Conservation (phyloP, 2,888 invertebrate genomes). For the Deroplatys truncata region DNA sequence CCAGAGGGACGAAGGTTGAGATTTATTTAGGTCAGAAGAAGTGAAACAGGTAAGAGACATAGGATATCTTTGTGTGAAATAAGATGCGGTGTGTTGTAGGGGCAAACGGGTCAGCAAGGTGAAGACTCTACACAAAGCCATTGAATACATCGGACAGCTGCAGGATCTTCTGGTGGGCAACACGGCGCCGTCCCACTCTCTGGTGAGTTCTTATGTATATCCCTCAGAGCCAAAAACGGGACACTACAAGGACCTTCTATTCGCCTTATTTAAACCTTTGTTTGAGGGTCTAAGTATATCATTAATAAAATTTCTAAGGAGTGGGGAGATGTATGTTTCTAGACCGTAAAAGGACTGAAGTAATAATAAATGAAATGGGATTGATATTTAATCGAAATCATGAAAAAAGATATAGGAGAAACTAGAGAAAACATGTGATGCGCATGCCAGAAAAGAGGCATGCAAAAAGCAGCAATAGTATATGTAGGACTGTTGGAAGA, state of each 20-base stretch:
- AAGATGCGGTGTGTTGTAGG: conserved; percentile 38
- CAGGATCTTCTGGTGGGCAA: conserved; percentile 42
- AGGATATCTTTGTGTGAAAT: not conserved
- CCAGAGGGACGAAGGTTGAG: not conserved
- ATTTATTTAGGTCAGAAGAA: not conserved
- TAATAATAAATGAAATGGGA: not conserved
- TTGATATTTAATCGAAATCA: too few species aligned
- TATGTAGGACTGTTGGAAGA: too few species aligned
- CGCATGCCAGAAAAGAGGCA: too few species aligned
- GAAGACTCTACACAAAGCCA: conserved; percentile 58
- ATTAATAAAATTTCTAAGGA: too few species aligned
- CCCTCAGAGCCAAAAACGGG: conserved; percentile 5
- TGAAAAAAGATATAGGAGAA: too few species aligned
- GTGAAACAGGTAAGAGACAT: not conserved
- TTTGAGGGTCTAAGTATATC: too few species aligned
- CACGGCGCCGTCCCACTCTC: not conserved
- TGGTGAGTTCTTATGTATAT: not conserved
- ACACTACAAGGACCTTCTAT: not conserved
- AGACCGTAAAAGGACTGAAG: too few species aligned
- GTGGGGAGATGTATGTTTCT: too few species aligned
- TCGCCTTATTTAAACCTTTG: too few species aligned
- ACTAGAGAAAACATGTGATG: too few species aligned
- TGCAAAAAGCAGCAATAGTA: too few species aligned
- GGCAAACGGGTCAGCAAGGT: conserved; percentile 60
- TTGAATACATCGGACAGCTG: conserved; percentile 57